A percentile compares a stretch with the other conserved stretches of the same genome.
These are phyloP conservation scores for Falco punctatus DNA, from an alignment of 2,113 vertebrate species.

Conservation along the genomic window DNA sequence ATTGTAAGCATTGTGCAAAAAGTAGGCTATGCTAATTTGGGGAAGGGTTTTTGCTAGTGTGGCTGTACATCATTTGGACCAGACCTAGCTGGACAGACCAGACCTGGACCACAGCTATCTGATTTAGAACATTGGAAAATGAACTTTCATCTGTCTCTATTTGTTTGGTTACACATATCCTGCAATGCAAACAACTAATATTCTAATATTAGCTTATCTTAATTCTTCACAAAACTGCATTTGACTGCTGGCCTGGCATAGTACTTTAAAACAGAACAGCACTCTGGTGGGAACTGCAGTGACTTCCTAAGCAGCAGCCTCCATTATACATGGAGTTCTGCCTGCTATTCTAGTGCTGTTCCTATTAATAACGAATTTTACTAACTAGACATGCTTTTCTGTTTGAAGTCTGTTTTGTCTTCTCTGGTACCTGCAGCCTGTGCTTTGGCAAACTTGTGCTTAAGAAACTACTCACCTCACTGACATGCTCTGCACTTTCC, in stretches of 20 bases:
- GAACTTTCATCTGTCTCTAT: neutral
- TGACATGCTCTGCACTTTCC: neutral
- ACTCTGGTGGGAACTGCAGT: neutral
- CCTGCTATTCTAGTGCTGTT: neutral
- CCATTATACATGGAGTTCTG: neutral
- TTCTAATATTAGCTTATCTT: neutral
- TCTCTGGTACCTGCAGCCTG: neutral
- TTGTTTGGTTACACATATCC: neutral
- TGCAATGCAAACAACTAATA: neutral
- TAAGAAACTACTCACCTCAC: neutral
- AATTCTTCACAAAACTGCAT: neutral
- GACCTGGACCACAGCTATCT: neutral
- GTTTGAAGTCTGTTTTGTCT: slow-evolving; percentile 25
- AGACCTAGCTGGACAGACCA: neutral
- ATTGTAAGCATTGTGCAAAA: neutral
- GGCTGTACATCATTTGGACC: neutral
- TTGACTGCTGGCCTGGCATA: neutral
- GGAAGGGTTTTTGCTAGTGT: neutral
- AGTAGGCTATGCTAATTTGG: neutral
- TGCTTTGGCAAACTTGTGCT: neutral
- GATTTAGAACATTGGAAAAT: neutral
- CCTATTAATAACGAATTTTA: slow-evolving; percentile 9
- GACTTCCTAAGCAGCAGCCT: neutral
- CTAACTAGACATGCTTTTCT: neutral
- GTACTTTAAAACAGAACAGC: neutral